Conservation (phyloP, 1,140 invertebrate genomes). For the Arion vulgaris region DNA sequence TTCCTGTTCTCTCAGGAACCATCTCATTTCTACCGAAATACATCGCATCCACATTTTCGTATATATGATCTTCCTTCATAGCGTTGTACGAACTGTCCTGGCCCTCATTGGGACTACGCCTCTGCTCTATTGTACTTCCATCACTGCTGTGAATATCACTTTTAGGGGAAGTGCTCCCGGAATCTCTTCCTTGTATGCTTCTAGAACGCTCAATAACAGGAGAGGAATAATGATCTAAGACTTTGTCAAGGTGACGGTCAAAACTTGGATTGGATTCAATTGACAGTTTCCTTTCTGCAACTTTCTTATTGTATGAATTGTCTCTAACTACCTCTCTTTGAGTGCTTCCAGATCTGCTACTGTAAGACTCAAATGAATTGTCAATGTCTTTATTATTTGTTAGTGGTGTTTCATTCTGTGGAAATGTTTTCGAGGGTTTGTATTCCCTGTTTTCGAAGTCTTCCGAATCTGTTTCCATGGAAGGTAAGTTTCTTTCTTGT, state of each 20-base stretch:
- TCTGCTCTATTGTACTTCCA: not conserved
- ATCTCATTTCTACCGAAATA: no score
- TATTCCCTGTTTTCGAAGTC: no score
- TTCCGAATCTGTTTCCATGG: no score
- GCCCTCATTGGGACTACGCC: not conserved
- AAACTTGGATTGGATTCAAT: not conserved
- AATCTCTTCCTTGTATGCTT: not conserved
- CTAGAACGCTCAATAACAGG: not conserved
- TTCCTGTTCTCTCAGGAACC: no score
- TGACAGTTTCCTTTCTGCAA: no score
- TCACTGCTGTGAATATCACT: not conserved
- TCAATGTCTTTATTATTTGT: not conserved
- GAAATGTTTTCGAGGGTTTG: no score
- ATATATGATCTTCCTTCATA: no score
- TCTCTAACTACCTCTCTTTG: not conserved
- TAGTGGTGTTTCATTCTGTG: no score
- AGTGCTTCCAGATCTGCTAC: not conserved
- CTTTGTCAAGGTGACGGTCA: not conserved
- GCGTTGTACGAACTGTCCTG: no score
- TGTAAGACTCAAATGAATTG: not conserved
- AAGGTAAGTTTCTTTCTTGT: conserved; percentile 15
- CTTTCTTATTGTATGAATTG: not conserved
- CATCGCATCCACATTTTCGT: no score
- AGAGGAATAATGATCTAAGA: not conserved
- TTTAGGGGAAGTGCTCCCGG: not conserved